Conservation (phyloP, 2,888 invertebrate genomes). For the Hydrotaea cyrtoneurina region DNA sequence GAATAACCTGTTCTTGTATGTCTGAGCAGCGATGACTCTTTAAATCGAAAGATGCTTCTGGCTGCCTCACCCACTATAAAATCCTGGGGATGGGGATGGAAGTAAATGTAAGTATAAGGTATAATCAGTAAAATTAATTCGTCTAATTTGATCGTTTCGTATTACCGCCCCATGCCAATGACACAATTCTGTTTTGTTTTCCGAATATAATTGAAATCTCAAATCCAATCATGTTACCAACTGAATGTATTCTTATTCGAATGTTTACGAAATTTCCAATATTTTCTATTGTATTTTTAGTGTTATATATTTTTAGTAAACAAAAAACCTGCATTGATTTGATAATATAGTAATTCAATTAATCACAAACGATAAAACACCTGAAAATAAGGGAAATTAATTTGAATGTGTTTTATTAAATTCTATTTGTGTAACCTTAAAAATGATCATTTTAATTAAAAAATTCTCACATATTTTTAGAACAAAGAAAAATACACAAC, state of each 20-base stretch:
- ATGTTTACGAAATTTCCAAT: too few species aligned
- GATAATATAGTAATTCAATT: conserved; percentile 32
- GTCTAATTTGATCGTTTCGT: conserved; percentile 16
- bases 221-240: too few species aligned
- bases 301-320: too few species aligned
- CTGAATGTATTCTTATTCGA: too few species aligned
- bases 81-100: neutral
- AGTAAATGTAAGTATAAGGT: neutral
- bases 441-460: conserved; percentile 45
- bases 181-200: too few species aligned
- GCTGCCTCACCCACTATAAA: too few species aligned
- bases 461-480: neutral
- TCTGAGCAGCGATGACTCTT: too few species aligned
- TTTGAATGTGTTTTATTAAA: conserved; percentile 21
- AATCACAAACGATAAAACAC: conserved; percentile 1
- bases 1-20: too few species aligned
- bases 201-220: too few species aligned
- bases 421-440: conserved; percentile 29
- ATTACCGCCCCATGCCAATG: neutral
- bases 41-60: too few species aligned
- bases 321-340: too few species aligned
- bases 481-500: neutral
- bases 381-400: neutral
- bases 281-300: too few species aligned
- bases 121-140: conserved; percentile 6